phyloP scores from a whole-genome alignment of 2,888 invertebrate species.

The Acanthosoma haemorrhoidale region DNA sequence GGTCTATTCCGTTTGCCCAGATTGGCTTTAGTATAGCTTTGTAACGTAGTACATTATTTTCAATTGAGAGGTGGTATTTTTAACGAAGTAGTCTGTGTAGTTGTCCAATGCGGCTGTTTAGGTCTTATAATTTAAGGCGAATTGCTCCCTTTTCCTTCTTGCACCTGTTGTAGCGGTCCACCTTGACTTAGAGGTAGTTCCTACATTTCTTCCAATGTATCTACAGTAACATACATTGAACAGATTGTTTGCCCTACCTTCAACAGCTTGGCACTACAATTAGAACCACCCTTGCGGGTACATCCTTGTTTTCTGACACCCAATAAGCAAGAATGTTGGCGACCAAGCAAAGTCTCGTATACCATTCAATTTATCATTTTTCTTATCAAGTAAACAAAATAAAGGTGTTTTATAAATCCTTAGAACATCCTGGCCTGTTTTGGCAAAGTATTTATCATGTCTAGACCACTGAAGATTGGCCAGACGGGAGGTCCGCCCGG shows the following conservation, averaged over 20 bases:
- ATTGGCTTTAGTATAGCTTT: no score
- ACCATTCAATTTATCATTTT: slow-evolving; percentile 84
- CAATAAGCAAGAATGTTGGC: slow-evolving; percentile 92
- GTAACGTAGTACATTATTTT: no score
- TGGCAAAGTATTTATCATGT: slow-evolving; percentile 91
- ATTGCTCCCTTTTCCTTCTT: slow-evolving; percentile 89
- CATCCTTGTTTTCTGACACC: slow-evolving; percentile 96
- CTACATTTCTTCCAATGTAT: slow-evolving; percentile 99
- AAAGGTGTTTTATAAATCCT: slow-evolving; percentile 96
- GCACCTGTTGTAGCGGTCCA: slow-evolving; percentile 81
- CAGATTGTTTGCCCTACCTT: slow-evolving; percentile 86
- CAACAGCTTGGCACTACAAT: slow-evolving; percentile 84
- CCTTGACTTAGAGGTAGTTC: slow-evolving; percentile 94
- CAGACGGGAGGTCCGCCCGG: slow-evolving; percentile 76
- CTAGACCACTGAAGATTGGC: slow-evolving; percentile 96
- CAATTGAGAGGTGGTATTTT: no score
- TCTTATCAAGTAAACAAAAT: slow-evolving; percentile 88
- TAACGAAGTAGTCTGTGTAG: no score
- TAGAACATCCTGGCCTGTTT: slow-evolving; percentile 74
- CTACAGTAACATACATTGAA: slow-evolving; percentile 96
- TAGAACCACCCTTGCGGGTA: slow-evolving; percentile 89
- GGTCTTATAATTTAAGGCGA: no score
- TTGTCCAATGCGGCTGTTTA: no score
- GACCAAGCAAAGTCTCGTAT: slow-evolving; percentile 97
- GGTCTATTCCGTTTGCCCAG: no score